Percentiles rank a stretch among this genome's conserved stretches.
Evolutionary conservation across 2,113 vertebrate genomes (phyloP).

Genomic region (Boleophthalmus pectinirostris): DNA sequence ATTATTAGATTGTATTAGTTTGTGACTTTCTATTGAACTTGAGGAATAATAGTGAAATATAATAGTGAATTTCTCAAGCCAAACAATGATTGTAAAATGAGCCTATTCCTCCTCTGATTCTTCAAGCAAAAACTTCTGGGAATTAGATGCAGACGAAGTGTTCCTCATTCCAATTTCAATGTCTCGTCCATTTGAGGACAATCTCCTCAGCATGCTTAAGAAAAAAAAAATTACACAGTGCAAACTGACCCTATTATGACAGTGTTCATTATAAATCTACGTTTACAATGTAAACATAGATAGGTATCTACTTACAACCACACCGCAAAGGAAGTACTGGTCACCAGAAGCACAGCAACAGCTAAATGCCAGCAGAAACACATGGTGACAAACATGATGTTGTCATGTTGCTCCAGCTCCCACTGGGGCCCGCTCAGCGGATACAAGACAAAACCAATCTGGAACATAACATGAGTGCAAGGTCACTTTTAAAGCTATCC

Average conservation of each 20-base stretch:
- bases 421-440: constrained; percentile 80
- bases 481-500: background rate
- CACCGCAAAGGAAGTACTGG: constrained; percentile 64
- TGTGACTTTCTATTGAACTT: background rate
- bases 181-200: constrained; percentile 24
- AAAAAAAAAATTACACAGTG: background rate
- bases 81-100: background rate
- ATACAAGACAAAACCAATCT: constrained; percentile 93
- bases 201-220: constrained; percentile 50
- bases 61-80: background rate
- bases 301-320: constrained; percentile 78
- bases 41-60: background rate
- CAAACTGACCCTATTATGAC: background rate
- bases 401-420: constrained; percentile 77
- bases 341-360: constrained; percentile 71
- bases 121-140: constrained; percentile 77
- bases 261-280: constrained; percentile 10
- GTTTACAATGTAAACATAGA: background rate
- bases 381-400: constrained; percentile 96
- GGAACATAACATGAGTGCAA: constrained; percentile 6
- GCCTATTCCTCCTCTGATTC: constrained; percentile 79
- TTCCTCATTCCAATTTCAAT: constrained; percentile 73
- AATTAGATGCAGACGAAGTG: constrained; percentile 35
- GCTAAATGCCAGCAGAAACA: constrained; percentile 96
- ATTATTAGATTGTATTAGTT: background rate